Conservation (phyloP, 1,140 invertebrate species). For the Parasteatoda tepidariorum region DNA sequence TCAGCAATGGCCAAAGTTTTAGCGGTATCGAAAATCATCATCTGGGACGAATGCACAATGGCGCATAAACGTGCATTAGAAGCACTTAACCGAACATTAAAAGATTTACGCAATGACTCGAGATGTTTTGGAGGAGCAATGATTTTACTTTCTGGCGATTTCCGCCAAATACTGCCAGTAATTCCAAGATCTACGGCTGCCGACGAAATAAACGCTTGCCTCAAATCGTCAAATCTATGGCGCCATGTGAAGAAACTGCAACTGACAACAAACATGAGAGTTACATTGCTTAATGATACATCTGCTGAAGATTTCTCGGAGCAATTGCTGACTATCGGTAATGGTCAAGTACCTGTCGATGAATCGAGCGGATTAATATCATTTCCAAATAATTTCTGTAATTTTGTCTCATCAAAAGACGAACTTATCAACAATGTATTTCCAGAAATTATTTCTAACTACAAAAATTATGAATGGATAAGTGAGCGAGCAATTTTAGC, state of each 20-base stretch:
- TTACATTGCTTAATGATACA: constrained; percentile 19
- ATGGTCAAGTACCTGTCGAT: constrained; percentile 58
- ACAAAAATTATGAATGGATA: not conserved
- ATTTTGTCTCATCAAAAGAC: constrained; percentile 61
- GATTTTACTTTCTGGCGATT: constrained; percentile 42
- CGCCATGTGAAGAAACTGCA: constrained; percentile 56
- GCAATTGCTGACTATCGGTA: constrained; percentile 59
- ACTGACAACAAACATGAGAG: constrained; percentile 62
- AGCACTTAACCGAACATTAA: constrained; percentile 67
- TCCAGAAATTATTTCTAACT: not conserved
- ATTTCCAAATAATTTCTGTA: constrained; percentile 4
- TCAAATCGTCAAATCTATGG: constrained; percentile 38
- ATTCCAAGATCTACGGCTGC: constrained; percentile 16
- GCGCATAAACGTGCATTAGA: constrained; percentile 61
- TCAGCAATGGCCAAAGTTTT: constrained; percentile 50
- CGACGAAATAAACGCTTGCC: constrained; percentile 19
- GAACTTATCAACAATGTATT: constrained; percentile 64
- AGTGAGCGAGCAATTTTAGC: not conserved
- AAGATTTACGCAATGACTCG: constrained; percentile 58
- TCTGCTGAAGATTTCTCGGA: constrained; percentile 44
- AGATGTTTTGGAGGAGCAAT: not conserved
- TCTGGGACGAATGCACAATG: constrained; percentile 65
- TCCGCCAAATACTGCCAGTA: constrained; percentile 47
- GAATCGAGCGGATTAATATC: not conserved
- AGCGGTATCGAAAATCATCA: constrained; percentile 55